These are phyloP conservation scores for Sphaerophoria rueppellii DNA, from an alignment of 2,888 invertebrate genomes.

Conservation along the genomic window DNA sequence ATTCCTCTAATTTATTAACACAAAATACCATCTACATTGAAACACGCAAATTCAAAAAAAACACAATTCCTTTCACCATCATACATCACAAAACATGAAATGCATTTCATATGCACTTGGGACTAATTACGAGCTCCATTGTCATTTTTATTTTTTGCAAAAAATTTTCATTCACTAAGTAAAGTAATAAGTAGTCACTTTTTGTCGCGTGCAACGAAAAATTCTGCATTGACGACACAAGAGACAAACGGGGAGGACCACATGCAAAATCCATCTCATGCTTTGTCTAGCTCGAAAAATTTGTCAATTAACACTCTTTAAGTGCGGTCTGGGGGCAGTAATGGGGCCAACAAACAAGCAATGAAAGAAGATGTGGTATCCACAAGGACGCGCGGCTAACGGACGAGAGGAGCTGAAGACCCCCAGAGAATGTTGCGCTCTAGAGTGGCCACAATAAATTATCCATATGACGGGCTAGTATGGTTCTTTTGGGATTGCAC, in stretches of 20 bases:
- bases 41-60: conserved; percentile 59
- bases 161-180: conserved; percentile 69
- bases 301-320: conserved; percentile 73
- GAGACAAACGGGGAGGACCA: background rate
- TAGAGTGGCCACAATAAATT: conserved; percentile 68
- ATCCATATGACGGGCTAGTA: conserved; percentile 63
- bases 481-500: conserved; percentile 41
- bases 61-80: conserved; percentile 65
- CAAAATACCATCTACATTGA: conserved; percentile 49
- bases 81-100: conserved; percentile 59
- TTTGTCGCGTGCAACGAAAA: conserved; percentile 69
- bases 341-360: background rate
- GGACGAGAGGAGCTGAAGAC: no score
- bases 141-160: conserved; percentile 42
- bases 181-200: conserved; percentile 52
- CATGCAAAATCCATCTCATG: conserved; percentile 74
- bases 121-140: conserved; percentile 71
- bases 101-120: conserved; percentile 13
- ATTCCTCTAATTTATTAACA: conserved; percentile 49
- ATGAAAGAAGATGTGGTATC: background rate
- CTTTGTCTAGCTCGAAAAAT: conserved; percentile 74
- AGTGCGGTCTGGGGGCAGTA: background rate
- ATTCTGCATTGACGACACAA: conserved; percentile 32
- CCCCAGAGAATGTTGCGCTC: conserved; percentile 37
- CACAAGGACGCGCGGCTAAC: background rate